phyloP scores from a whole-genome alignment of 2,113 vertebrate species.

The Phycodurus eques region DNA sequence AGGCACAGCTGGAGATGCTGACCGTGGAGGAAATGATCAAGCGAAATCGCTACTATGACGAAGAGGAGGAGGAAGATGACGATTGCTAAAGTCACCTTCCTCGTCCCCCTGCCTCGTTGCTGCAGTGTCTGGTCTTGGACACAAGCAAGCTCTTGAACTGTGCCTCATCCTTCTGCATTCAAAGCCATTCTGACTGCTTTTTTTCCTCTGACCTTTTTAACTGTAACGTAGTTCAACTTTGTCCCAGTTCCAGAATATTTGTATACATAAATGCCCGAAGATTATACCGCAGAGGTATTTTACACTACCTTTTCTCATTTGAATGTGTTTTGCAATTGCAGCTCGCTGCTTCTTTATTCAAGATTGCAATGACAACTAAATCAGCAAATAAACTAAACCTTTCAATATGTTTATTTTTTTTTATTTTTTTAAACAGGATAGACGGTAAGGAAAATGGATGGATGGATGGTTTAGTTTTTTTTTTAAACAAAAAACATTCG shows the following conservation, averaged over 20 bases:
- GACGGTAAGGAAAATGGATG: no score
- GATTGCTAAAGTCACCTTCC: slow-evolving; percentile 19
- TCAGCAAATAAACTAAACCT: background rate
- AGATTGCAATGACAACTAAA: background rate
- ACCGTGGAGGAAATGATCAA: slow-evolving; percentile 95
- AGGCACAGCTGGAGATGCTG: slow-evolving; percentile 59
- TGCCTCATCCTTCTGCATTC: slow-evolving; percentile 40
- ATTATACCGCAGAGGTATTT: background rate
- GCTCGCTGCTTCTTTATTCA: background rate
- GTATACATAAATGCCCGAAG: slow-evolving; percentile 10
- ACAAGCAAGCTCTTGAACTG: slow-evolving; percentile 15
- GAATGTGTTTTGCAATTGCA: background rate
- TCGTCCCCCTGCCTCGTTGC: background rate
- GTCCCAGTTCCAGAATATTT: slow-evolving; percentile 11
- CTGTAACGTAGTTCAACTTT: slow-evolving; percentile 13
- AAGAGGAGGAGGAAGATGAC: slow-evolving; percentile 70
- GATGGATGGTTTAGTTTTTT: no score
- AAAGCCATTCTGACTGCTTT: slow-evolving; percentile 7
- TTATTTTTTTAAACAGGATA: no score
- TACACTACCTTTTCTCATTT: background rate
- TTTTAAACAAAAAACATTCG: slow-evolving; percentile 7
- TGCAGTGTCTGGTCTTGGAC: slow-evolving; percentile 16
- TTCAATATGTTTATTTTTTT: background rate
- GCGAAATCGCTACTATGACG: slow-evolving; percentile 87
- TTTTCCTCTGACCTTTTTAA: slow-evolving; percentile 16